phyloP scores from a whole-genome alignment of 1,140 invertebrate species.

The Latrodectus geometricus region DNA sequence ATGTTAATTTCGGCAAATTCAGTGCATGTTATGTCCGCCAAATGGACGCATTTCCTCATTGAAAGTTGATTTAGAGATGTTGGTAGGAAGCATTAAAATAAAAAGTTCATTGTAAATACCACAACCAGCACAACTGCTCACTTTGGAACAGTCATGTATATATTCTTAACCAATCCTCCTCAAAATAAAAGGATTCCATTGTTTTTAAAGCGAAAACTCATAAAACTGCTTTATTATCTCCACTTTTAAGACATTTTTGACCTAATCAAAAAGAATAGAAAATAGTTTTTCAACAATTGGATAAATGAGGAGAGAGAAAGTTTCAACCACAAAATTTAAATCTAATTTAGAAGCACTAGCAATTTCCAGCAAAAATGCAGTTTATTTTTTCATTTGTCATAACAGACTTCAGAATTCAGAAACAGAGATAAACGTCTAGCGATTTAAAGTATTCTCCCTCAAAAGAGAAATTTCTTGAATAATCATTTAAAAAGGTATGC shows the following conservation, averaged over 20 bases:
- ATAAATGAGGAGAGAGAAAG: too few relatives aligned
- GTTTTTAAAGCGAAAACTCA: not conserved
- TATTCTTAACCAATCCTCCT: not conserved
- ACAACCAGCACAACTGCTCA: not conserved
- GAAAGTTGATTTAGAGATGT: not conserved
- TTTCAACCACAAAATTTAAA: too few relatives aligned
- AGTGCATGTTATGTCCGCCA: too few relatives aligned
- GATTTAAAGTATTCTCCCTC: not conserved
- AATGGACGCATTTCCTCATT: not conserved
- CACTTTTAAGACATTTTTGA: too few relatives aligned
- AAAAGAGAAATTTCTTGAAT: not conserved
- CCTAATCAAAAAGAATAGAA: too few relatives aligned
- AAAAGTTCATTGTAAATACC: not conserved
- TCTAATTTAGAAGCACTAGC: not conserved
- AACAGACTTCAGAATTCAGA: not conserved
- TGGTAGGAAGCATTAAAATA: not conserved
- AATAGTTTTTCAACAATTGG: too few relatives aligned
- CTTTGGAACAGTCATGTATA: not conserved
- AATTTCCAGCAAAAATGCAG: not conserved
- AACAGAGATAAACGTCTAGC: not conserved
- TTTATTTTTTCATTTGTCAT: not conserved
- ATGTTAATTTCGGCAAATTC: too few relatives aligned
- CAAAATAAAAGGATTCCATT: not conserved
- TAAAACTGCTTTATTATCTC: too few relatives aligned
- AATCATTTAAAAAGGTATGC: not conserved